Base-by-base conservation (phyloP, 2,113 vertebrate genomes). In the Psilopsiagon aymara region DNA sequence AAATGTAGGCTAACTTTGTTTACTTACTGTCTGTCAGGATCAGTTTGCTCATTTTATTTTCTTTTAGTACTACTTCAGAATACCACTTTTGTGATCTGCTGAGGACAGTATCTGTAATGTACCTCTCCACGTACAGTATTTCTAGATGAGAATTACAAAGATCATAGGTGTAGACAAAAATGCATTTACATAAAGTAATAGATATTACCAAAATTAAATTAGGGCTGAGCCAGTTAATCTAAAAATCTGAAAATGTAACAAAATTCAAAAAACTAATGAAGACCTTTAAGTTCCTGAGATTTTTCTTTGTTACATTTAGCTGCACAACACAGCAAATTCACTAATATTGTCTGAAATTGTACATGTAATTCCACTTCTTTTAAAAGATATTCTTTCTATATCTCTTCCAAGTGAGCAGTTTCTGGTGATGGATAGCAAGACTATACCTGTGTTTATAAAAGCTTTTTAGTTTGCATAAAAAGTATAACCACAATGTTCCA, bases 371-470 rank as follows among this genome's bases (percentile, higher is more conserved):
- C 49, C 73, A 80, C 59, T 94, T 95, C 71, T 82, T 79, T 77
- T 67, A 96, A 95, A 95, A 92, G 94, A 85, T 1, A 71, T 24
- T 92, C 95, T 95, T 91, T 47, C 66, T 82, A 0, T 78, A 51
- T 82, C 52, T 94, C 86, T 97, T 95, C n/a, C 63, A 75, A 93
- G 93, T 44, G 28, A 92, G 91, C 92, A 66, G 92, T 89, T 97
- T 96, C 92, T 93, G 92, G 97, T 97, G 37, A 94, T 95, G 96
- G 95, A 88, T 79, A 97, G 57, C 92, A 52, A 74, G 90, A 95
- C 74, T 79, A 71, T 94, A 91, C 37, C 68, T 83, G 95, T 95
- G 95, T 96, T 95, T 76, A 96, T 78, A 96, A 96, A 88, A 97
- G 80, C 93, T 66, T 90, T 95, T 93, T 63, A 83, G 47, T 84